Percentiles rank a stretch among this genome's conserved stretches.
These are phyloP conservation scores for Melipona quadrifasciata DNA, from an alignment of 1,140 invertebrate genomes.

Conservation along the genomic window DNA sequence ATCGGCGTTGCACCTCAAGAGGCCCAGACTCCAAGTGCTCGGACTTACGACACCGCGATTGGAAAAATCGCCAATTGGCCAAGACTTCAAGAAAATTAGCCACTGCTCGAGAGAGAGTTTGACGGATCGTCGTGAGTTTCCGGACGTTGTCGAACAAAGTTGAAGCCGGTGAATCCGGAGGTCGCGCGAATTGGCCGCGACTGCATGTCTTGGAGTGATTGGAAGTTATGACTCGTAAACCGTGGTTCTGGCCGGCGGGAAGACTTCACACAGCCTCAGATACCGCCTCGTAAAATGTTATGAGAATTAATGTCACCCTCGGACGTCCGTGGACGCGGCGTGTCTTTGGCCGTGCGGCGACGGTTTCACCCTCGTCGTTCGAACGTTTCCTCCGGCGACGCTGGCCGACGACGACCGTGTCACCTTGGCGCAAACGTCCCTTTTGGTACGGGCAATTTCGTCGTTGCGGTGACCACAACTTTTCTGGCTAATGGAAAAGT, in stretches of 20 bases:
- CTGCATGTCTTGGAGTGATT: slow-evolving; percentile 81
- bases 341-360: slow-evolving; percentile 40
- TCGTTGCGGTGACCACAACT: slow-evolving; percentile 77
- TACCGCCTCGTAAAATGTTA: slow-evolving; percentile 81
- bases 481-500: slow-evolving; percentile 79
- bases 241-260: slow-evolving; percentile 74
- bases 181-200: slow-evolving; percentile 61
- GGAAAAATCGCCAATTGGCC: too few relatives aligned
- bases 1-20: too few relatives aligned
- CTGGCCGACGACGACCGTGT: slow-evolving; percentile 32
- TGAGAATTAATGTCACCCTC: slow-evolving; percentile 80
- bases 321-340: slow-evolving; percentile 49
- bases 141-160: slow-evolving; percentile 38
- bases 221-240: slow-evolving; percentile 81
- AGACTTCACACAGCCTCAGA: slow-evolving; percentile 81
- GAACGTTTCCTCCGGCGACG: slow-evolving; percentile 35
- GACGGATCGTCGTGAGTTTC: background rate
- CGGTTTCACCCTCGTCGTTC: slow-evolving; percentile 39
- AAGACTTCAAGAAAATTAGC: too few relatives aligned
- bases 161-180: slow-evolving; percentile 7
- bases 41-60: too few relatives aligned
- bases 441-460: slow-evolving; percentile 75
- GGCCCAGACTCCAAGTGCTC: too few relatives aligned
- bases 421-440: slow-evolving; percentile 56
- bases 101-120: background rate